phyloP scores from a whole-genome alignment of 1,140 invertebrate genomes.

The Lepidurus arcticus region DNA sequence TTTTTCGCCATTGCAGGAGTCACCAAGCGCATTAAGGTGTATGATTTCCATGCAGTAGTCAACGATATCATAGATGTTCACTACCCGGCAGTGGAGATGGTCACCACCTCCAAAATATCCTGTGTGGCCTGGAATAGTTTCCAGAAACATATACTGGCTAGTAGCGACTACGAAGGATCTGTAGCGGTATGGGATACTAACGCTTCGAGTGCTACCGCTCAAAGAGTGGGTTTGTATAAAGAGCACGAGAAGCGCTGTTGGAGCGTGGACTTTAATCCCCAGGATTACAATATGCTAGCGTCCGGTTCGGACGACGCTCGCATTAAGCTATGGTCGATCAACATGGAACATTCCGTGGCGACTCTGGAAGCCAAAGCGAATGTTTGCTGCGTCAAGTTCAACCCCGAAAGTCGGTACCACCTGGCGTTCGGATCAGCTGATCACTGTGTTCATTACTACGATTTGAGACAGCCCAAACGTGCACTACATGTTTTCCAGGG shows the following conservation, averaged over 20 bases:
- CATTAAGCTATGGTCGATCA: constrained; percentile 90
- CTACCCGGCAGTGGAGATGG: constrained; percentile 87
- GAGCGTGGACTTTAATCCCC: constrained; percentile 93
- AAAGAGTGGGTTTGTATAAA: constrained; percentile 59
- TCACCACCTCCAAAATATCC: constrained; percentile 90
- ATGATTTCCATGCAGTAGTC: constrained; percentile 82
- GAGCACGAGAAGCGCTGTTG: constrained; percentile 95
- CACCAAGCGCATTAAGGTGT: constrained; percentile 89
- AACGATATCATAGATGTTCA: constrained; percentile 80
- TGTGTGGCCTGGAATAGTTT: constrained; percentile 93
- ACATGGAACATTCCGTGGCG: constrained; percentile 77
- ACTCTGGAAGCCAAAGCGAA: constrained; percentile 86
- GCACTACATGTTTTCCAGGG: constrained; percentile 81
- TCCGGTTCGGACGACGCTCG: constrained; percentile 91
- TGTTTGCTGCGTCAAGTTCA: constrained; percentile 95
- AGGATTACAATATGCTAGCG: constrained; percentile 83
- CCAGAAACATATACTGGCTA: constrained; percentile 80
- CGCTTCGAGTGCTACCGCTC: constrained; percentile 54
- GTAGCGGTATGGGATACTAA: constrained; percentile 87
- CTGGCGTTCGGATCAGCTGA: constrained; percentile 92
- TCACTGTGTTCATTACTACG: constrained; percentile 95
- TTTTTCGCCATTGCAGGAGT: constrained; percentile 95
- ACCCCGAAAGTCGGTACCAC: constrained; percentile 76
- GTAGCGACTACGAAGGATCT: constrained; percentile 92
- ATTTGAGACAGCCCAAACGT: constrained; percentile 76